phyloP scores from a whole-genome alignment of 2,888 invertebrate species.

The Amblyjoppa fuscipennis region DNA sequence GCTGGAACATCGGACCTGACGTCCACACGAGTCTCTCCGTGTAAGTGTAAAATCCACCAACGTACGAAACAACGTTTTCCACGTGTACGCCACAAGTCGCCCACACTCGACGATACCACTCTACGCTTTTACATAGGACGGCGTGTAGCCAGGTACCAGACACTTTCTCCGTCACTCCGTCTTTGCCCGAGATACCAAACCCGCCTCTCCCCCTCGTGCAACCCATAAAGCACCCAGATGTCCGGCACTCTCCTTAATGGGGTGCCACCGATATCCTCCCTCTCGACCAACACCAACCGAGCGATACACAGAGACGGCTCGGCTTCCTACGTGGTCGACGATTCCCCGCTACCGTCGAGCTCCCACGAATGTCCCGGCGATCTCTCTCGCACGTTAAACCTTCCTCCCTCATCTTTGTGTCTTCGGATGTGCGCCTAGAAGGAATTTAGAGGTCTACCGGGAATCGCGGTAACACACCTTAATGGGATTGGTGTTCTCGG shows the following conservation, averaged over 20 bases:
- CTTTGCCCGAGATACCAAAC: slow-evolving; percentile 21
- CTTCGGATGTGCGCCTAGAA: slow-evolving; percentile 67
- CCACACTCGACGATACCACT: slow-evolving; percentile 30
- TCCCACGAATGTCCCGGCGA: slow-evolving; percentile 50
- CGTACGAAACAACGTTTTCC: slow-evolving; percentile 54
- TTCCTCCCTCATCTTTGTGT: slow-evolving; percentile 72
- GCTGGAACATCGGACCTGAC: slow-evolving; percentile 37
- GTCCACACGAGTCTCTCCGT: slow-evolving; percentile 33
- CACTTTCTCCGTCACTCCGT: slow-evolving; percentile 36
- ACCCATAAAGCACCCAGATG: slow-evolving; percentile 75
- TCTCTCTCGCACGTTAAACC: slow-evolving; percentile 33
- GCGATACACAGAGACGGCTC: slow-evolving; percentile 29
- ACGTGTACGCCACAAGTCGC: slow-evolving; percentile 52
- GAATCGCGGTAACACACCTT: slow-evolving; percentile 77
- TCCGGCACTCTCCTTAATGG: slow-evolving; percentile 83
- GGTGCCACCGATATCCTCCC: slow-evolving; percentile 79
- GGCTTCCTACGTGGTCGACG: slow-evolving; percentile 41
- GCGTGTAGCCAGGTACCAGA: slow-evolving; percentile 62
- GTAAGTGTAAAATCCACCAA: slow-evolving; percentile 33
- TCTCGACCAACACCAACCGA: slow-evolving; percentile 49
- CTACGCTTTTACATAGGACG: slow-evolving; percentile 45
- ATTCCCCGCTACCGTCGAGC: slow-evolving; percentile 41
- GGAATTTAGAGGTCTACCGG: slow-evolving; percentile 78
- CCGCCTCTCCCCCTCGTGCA: slow-evolving; percentile 22
- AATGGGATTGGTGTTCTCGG: slow-evolving; percentile 79